Percentiles rank a stretch among this genome's conserved stretches.
Conservation (phyloP, 2,888 invertebrate genomes). For the Drosophila incognita region DNA sequence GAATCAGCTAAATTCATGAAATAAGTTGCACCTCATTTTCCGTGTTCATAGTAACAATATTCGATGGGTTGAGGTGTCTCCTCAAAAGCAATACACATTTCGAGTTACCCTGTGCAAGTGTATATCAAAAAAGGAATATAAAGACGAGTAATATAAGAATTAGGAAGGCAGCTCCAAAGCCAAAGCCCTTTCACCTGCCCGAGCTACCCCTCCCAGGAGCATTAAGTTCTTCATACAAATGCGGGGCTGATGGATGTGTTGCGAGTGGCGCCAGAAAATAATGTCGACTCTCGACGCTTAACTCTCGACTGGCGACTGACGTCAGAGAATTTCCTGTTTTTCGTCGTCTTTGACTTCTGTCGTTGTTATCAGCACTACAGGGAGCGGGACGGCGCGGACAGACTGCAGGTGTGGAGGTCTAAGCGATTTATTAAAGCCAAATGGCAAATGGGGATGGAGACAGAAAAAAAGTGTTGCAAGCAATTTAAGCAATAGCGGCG, state of each 20-base stretch:
- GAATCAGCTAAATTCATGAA: not conserved
- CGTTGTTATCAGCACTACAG: slow-evolving; percentile 50
- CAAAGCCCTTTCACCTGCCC: not conserved
- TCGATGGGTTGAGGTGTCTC: not conserved
- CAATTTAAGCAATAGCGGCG: slow-evolving; percentile 71
- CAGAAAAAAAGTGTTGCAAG: slow-evolving; percentile 72
- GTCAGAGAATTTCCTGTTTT: slow-evolving; percentile 68
- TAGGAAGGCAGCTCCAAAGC: slow-evolving; percentile 35
- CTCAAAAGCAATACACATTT: not conserved
- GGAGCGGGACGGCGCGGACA: not conserved
- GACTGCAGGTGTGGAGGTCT: slow-evolving; percentile 33
- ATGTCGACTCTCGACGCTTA: slow-evolving; percentile 44
- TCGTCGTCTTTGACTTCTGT: slow-evolving; percentile 63
- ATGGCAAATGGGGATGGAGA: slow-evolving; percentile 55
- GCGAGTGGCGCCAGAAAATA: slow-evolving; percentile 65
- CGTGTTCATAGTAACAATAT: not conserved
- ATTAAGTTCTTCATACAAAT: slow-evolving; percentile 68
- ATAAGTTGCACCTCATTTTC: not conserved
- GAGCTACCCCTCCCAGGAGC: slow-evolving; percentile 1
- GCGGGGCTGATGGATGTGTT: slow-evolving; percentile 71
- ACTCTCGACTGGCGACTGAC: slow-evolving; percentile 31
- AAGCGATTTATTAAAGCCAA: slow-evolving; percentile 76
- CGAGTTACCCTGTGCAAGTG: slow-evolving; percentile 9
- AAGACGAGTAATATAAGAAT: slow-evolving; percentile 58
- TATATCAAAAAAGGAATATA: slow-evolving; percentile 20